Percentiles rank a stretch among this genome's conserved stretches.
These are phyloP conservation scores for Stichodactyla helianthus DNA, from an alignment of 64 coral and sea anemone species.

Conservation along the genomic window DNA sequence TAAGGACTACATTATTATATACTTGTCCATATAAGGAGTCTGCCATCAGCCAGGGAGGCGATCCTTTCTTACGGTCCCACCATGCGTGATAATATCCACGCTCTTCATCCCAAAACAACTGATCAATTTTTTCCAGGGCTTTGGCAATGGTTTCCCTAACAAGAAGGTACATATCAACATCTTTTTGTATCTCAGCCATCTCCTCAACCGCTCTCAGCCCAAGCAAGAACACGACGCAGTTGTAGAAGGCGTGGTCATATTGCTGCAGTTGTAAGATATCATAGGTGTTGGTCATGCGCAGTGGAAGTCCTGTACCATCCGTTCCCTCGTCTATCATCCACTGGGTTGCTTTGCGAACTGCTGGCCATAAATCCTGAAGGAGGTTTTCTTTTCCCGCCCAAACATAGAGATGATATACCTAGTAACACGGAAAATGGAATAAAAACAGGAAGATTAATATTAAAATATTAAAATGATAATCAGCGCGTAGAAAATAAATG, in stretches of 20 bases:
- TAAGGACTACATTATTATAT: neutral
- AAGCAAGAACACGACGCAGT: constrained; percentile 86
- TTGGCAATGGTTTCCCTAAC: constrained; percentile 21
- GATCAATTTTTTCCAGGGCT: constrained; percentile 47
- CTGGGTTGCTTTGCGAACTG: constrained; percentile 44
- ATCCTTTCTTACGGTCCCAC: constrained; percentile 75
- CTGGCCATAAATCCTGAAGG: constrained; percentile 72
- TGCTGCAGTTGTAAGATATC: constrained; percentile 69
- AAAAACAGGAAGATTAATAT: neutral
- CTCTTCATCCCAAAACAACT: constrained; percentile 70
- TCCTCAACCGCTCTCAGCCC: constrained; percentile 51
- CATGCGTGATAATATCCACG: constrained; percentile 75
- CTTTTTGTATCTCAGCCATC: constrained; percentile 44
- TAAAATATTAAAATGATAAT: too few relatives aligned
- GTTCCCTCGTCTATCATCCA: constrained; percentile 63
- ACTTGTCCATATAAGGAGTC: constrained; percentile 95
- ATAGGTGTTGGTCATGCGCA: constrained; percentile 82
- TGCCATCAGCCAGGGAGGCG: constrained; percentile 70
- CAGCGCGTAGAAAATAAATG: too few relatives aligned
- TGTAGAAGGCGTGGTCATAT: constrained; percentile 79
- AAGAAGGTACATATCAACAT: constrained; percentile 3
- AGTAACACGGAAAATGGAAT: neutral
- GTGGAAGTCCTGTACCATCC: constrained; percentile 53
- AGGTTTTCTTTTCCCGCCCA: constrained; percentile 66
- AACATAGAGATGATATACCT: constrained; percentile 87